Percentiles rank a stretch among this genome's conserved stretches.
Evolutionary conservation across 2,888 invertebrate genomes (phyloP).

Genomic region (Tethea ocularis): DNA sequence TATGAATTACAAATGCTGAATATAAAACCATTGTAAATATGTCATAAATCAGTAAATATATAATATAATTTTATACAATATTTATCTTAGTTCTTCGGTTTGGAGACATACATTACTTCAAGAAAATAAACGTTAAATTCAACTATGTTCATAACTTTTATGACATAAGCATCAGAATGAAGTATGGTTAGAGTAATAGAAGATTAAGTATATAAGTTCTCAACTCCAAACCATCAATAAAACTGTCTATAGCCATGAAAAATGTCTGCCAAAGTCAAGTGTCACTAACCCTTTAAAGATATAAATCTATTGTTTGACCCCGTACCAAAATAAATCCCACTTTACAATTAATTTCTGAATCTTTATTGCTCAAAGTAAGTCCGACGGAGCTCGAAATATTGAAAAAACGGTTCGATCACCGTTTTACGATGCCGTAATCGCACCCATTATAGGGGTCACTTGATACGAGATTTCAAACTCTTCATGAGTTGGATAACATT

Average conservation of each 20-base stretch:
- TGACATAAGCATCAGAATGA: background rate
- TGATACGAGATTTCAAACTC: slow-evolving; percentile 55
- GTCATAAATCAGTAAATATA: no score
- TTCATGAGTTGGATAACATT: slow-evolving; percentile 59
- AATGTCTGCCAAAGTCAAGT: background rate
- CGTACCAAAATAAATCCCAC: slow-evolving; percentile 40
- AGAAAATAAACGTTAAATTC: background rate
- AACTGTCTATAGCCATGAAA: slow-evolving; percentile 1
- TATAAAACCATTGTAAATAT: no score
- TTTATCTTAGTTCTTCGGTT: background rate
- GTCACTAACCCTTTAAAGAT: slow-evolving; percentile 1
- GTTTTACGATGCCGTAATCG: slow-evolving; percentile 69
- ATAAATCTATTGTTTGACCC: background rate
- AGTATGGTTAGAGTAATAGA: background rate
- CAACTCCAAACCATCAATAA: background rate
- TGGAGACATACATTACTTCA: background rate
- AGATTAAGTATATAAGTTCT: background rate
- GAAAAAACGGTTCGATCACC: slow-evolving; percentile 56
- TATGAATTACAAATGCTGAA: no score
- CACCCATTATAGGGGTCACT: slow-evolving; percentile 63
- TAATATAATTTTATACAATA: no score
- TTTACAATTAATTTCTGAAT: slow-evolving; percentile 50
- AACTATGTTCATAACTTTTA: background rate
- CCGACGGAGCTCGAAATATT: slow-evolving; percentile 39
- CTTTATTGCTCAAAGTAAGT: slow-evolving; percentile 34